Conservation (phyloP, 2,113 vertebrate species). For the Centropristis striata region DNA sequence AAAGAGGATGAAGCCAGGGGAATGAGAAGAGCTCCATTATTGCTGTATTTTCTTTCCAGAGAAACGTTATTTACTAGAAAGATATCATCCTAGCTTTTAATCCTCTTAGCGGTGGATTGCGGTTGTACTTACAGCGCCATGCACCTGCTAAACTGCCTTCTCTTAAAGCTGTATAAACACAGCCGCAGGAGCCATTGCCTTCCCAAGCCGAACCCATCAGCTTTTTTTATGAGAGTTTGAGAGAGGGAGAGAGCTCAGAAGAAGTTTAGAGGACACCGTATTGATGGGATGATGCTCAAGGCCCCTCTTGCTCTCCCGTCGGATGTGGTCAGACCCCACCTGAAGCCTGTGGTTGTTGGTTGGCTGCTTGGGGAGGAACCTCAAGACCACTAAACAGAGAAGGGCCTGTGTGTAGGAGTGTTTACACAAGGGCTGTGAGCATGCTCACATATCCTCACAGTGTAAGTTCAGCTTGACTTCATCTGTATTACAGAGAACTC, state of each 20-base stretch:
- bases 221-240: conserved; percentile 57
- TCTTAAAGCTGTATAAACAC: conserved; percentile 88
- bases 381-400: conserved; percentile 54
- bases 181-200: conserved; percentile 75
- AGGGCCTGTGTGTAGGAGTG: conserved; percentile 53
- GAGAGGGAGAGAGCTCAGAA: conserved; percentile 57
- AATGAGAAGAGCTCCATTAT: conserved; percentile 84
- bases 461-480: conserved; percentile 40
- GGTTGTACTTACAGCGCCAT: conserved; percentile 87
- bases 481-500: conserved; percentile 21
- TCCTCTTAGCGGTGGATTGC: conserved; percentile 89
- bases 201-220: conserved; percentile 74
- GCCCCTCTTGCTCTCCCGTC: conserved; percentile 27
- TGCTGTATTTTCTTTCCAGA: conserved; percentile 83
- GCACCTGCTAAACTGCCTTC: conserved; percentile 88
- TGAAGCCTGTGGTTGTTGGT: conserved; percentile 58
- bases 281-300: conserved; percentile 60
- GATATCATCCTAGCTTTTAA: conserved; percentile 88
- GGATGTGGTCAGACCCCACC: conserved; percentile 66
- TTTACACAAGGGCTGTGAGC: conserved; percentile 55
- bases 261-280: conserved; percentile 80
- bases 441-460: conserved; percentile 50
- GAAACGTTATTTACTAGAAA: conserved; percentile 88
- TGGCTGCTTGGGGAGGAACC: conserved; percentile 29
- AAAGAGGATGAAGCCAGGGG: conserved; percentile 83